These are phyloP conservation scores for Dryobota labecula DNA, from an alignment of 2,888 invertebrate species.

Conservation along the genomic window DNA sequence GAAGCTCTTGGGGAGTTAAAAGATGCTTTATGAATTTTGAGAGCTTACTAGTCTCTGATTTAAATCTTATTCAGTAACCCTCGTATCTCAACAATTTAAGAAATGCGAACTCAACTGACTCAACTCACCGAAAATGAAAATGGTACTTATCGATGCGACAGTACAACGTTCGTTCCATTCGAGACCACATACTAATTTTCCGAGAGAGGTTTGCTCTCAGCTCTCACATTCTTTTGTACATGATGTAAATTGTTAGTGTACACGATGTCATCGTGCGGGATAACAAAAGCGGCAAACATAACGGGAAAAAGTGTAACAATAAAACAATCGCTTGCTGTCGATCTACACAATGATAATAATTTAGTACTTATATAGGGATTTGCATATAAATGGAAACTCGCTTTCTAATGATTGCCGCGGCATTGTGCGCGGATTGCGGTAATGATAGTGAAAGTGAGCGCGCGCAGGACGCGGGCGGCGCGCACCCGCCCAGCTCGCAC, in stretches of 20 bases:
- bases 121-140: neutral
- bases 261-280: conserved; percentile 29
- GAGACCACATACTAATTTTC: conserved; percentile 10
- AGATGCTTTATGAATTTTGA: neutral
- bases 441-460: conserved; percentile 83
- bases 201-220: conserved; percentile 9
- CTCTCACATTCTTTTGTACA: conserved; percentile 42
- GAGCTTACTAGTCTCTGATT: neutral
- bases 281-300: conserved; percentile 33
- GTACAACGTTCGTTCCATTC: neutral
- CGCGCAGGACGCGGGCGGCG: conserved; percentile 64
- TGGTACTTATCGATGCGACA: neutral
- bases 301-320: conserved; percentile 75
- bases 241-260: conserved; percentile 24
- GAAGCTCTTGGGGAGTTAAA: neutral
- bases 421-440: conserved; percentile 72
- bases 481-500: conserved; percentile 34
- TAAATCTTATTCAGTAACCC: neutral
- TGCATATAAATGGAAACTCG: conserved; percentile 82
- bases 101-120: neutral
- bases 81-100: neutral
- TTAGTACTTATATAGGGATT: conserved; percentile 75
- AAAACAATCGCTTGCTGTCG: conserved; percentile 57
- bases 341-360: conserved; percentile 70
- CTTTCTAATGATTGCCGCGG: conserved; percentile 82